Evolutionary conservation across 2,113 vertebrate genomes (phyloP).

Genomic region (Pholis gunnellus): DNA sequence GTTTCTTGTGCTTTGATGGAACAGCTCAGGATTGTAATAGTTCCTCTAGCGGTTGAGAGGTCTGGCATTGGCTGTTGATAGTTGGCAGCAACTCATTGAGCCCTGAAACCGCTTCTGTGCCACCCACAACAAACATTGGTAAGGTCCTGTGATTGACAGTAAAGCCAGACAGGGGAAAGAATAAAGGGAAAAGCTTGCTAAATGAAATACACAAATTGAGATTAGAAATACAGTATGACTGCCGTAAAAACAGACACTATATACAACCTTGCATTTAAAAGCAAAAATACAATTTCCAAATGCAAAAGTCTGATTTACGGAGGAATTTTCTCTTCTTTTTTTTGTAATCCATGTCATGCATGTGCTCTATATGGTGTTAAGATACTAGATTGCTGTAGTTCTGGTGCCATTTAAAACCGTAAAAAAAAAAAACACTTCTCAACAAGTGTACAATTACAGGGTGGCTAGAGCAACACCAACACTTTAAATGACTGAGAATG

Average conservation of each 20-base stretch:
- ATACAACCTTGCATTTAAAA: neutral
- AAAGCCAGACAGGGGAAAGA: conserved; percentile 31
- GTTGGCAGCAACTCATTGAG: conserved; percentile 32
- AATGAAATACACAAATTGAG: conserved; percentile 12
- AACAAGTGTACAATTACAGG: conserved; percentile 43
- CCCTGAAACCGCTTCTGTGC: conserved; percentile 55
- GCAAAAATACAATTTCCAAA: neutral
- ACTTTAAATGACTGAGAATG: conserved; percentile 51
- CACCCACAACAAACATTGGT: conserved; percentile 57
- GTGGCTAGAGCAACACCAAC: conserved; percentile 29
- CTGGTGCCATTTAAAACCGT: conserved; percentile 13
- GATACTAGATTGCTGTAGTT: neutral
- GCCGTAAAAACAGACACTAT: neutral
- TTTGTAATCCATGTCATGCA: neutral
- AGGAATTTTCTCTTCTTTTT: neutral
- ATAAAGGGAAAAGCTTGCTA: conserved; percentile 34
- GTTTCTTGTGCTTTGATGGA: conserved; percentile 65
- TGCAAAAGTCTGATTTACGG: conserved; percentile 13
- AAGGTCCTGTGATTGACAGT: conserved; percentile 59
- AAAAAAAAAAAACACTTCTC: conserved; percentile 21
- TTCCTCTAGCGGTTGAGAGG: conserved; percentile 38
- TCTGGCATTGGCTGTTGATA: conserved; percentile 40
- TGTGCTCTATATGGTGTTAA: neutral
- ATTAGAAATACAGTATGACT: neutral
- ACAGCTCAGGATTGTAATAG: conserved; percentile 29